These are phyloP conservation scores for Pimpla rufipes DNA, from an alignment of 2,888 invertebrate genomes.

Conservation along the genomic window DNA sequence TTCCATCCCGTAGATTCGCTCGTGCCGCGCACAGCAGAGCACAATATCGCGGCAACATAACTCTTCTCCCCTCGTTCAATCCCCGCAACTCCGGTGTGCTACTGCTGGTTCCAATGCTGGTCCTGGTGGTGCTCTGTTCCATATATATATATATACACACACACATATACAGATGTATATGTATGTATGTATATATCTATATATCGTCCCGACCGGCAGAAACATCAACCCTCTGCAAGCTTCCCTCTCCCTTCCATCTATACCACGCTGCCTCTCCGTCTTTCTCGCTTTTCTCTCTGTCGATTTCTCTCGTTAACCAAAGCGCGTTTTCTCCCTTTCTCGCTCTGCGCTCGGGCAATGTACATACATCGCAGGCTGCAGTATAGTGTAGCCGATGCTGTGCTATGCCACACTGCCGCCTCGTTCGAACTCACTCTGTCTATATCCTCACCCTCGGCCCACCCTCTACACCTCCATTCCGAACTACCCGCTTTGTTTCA, in stretches of 20 bases:
- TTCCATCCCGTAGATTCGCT: slow-evolving; percentile 76
- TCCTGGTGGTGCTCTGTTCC: slow-evolving; percentile 57
- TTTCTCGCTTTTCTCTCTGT: slow-evolving; percentile 51
- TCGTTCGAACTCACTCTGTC: slow-evolving; percentile 62
- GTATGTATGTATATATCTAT: slow-evolving; percentile 57
- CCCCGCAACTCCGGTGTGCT: slow-evolving; percentile 62
- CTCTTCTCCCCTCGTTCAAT: slow-evolving; percentile 85
- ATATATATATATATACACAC: slow-evolving; percentile 56
- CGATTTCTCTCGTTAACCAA: slow-evolving; percentile 65
- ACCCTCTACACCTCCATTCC: slow-evolving; percentile 78
- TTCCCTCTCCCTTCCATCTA: slow-evolving; percentile 41
- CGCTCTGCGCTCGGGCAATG: slow-evolving; percentile 37
- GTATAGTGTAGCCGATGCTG: slow-evolving; percentile 59
- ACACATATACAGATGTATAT: slow-evolving; percentile 53
- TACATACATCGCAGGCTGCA: slow-evolving; percentile 24
- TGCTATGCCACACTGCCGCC: slow-evolving; percentile 62
- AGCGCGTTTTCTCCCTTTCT: slow-evolving; percentile 62
- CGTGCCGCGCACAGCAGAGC: slow-evolving; percentile 81
- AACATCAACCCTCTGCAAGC: slow-evolving; percentile 81
- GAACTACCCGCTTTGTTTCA: slow-evolving; percentile 84
- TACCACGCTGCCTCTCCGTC: slow-evolving; percentile 47
- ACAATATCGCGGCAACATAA: slow-evolving; percentile 86
- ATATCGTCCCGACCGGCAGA: slow-evolving; percentile 79
- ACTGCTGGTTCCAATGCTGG: slow-evolving; percentile 57
- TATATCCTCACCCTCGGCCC: slow-evolving; percentile 68